phyloP scores from a whole-genome alignment of 1,140 invertebrate species.

The Vanessa atalanta region DNA sequence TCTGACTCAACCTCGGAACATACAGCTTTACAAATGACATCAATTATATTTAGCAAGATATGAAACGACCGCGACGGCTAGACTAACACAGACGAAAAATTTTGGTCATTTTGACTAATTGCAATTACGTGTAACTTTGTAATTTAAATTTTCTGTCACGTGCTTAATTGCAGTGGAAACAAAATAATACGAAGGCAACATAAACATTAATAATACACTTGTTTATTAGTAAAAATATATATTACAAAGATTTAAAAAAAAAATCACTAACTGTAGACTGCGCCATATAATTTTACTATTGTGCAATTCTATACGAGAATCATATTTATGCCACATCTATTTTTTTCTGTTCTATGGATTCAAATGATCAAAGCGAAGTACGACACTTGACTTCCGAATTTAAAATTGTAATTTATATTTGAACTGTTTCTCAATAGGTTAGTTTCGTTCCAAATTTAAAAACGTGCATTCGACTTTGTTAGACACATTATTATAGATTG shows the following conservation, averaged over 20 bases:
- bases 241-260: too few relatives aligned
- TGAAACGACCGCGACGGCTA: neutral
- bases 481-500: neutral
- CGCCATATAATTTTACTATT: too few relatives aligned
- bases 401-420: slow-evolving; percentile 31
- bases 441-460: slow-evolving; percentile 5
- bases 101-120: too few relatives aligned
- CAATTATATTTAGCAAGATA: neutral
- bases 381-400: slow-evolving; percentile 32
- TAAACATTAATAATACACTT: too few relatives aligned
- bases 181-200: too few relatives aligned
- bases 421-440: neutral
- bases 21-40: slow-evolving; percentile 12
- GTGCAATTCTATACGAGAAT: neutral
- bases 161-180: too few relatives aligned
- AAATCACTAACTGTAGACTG: too few relatives aligned
- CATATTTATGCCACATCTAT: neutral
- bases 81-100: neutral
- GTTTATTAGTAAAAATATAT: too few relatives aligned
- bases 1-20: neutral
- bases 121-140: too few relatives aligned
- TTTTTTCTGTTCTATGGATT: neutral
- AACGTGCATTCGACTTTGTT: neutral
- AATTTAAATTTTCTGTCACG: too few relatives aligned
- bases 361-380: neutral